Evolutionary conservation across 2,888 invertebrate genomes (phyloP).

Genomic region (Netelia melanura): DNA sequence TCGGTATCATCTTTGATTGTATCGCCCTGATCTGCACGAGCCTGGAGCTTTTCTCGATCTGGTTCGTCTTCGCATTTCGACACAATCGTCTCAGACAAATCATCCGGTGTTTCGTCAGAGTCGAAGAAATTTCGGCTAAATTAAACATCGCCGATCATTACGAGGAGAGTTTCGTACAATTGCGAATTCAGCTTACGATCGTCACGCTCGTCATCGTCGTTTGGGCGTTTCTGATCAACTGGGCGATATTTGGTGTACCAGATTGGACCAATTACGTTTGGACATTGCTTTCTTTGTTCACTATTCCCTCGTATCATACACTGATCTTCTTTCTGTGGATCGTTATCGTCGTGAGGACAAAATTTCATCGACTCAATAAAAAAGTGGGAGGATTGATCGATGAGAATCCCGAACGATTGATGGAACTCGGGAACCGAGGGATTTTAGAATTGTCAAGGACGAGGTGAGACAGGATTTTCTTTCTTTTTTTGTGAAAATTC

Average conservation of each 20-base stretch:
- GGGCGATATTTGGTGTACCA: neutral
- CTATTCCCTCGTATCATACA: neutral
- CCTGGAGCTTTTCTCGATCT: neutral
- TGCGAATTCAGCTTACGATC: slow-evolving; percentile 2
- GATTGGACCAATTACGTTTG: neutral
- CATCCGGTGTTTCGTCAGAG: neutral
- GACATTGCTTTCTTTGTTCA: neutral
- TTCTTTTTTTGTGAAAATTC: neutral
- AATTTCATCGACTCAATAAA: slow-evolving; percentile 32
- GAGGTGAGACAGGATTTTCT: too few relatives aligned
- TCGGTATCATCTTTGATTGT: slow-evolving; percentile 4
- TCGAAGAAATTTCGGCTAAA: neutral
- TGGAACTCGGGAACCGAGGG: neutral
- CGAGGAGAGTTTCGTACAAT: slow-evolving; percentile 4
- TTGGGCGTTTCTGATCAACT: neutral
- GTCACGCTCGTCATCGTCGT: neutral
- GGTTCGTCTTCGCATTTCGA: neutral
- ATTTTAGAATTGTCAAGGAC: neutral
- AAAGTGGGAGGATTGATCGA: neutral
- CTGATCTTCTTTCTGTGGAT: slow-evolving; percentile 24
- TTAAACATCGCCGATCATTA: neutral
- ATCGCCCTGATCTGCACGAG: neutral
- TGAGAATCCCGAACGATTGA: neutral
- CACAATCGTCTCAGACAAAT: neutral
- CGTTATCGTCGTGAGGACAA: slow-evolving; percentile 10